phyloP scores from a whole-genome alignment of 2,797 vertebrate genomes.

The Anguilla marmorata region DNA sequence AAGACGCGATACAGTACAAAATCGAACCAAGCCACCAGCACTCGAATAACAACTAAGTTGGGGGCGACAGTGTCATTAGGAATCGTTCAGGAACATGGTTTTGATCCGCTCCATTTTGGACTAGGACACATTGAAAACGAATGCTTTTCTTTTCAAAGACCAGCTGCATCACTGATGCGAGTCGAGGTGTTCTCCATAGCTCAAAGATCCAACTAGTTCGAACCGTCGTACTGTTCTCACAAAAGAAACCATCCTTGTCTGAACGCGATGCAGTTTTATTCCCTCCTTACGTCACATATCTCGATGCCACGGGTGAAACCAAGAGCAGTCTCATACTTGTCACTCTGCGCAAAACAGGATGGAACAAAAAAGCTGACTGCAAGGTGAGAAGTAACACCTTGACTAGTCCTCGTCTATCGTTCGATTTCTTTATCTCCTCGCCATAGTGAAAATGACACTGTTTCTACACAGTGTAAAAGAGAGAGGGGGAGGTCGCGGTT shows the following conservation, averaged over 20 bases:
- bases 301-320: neutral
- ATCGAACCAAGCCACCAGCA: constrained; percentile 5
- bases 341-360: neutral
- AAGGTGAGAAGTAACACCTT: constrained; percentile 18
- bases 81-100: neutral
- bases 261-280: neutral
- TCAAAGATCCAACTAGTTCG: constrained; percentile 3
- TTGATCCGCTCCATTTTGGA: constrained; percentile 31
- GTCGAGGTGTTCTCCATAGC: constrained; percentile 47
- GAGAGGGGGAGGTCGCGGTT: constrained; percentile 45
- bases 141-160: constrained; percentile 25
- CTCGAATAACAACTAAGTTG: constrained; percentile 7
- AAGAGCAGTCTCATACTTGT: neutral
- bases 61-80: neutral
- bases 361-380: neutral
- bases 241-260: constrained; percentile 9
- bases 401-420: constrained; percentile 25
- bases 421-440: constrained; percentile 63
- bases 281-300: neutral
- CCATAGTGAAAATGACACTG: constrained; percentile 65
- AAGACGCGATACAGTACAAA: neutral
- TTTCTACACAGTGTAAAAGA: constrained; percentile 38
- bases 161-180: constrained; percentile 42
- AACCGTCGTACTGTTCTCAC: constrained; percentile 6
- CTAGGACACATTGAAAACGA: constrained; percentile 9